Base-by-base conservation (phyloP, 37 sponge, comb jelly and placozoan genomes). In the Chondrosia reniformis region DNA sequence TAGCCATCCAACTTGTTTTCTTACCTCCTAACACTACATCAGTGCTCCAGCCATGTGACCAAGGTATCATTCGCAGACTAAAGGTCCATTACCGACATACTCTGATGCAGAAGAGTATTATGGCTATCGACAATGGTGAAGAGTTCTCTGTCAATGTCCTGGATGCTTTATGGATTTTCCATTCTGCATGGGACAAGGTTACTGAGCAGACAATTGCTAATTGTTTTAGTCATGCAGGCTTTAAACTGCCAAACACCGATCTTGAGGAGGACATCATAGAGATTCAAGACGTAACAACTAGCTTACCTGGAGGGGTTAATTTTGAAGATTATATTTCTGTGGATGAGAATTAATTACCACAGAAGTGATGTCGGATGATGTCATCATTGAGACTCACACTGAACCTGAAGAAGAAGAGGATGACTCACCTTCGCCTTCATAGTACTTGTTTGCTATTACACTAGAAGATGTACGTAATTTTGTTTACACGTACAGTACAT, bases 201-300 rank as follows among this genome's bases (percentile, higher is more conserved):
- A 74, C 49, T n/a, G 30, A 24, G 9, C 45, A 45, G 6, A 74
- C 75, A 8, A 74, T 74, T 74, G 46, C 30, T 19, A 74, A 74
- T 21, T 74, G 75, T 33, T 74, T 74, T 24, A n/a, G 31, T 4
- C 45, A 74, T 5, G 46, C 75, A 74, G 75, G 75, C 45, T 74
- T 74, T 24, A 24, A 7, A 43, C 19, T 33, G 3, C 5, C 30
- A 3, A 27, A 7, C 4, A 10, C 25, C 45, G 49, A 44, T 5
- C 30, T 4, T 25, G n/a, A n/a, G n/a, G n/a, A n/a, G n/a, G n/a
- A n/a, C n/a, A n/a, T n/a, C n/a, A n/a, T n/a, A n/a, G n/a, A n/a
- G n/a, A n/a, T n/a, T n/a, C n/a, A n/a, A n/a, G 8, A 22, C 15
- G 46, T 9, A 74, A 27, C 25, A 44, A 6, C 4, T n/a, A 28